Conservation (phyloP, 2,797 vertebrate species). For the Valencia hispanica region DNA sequence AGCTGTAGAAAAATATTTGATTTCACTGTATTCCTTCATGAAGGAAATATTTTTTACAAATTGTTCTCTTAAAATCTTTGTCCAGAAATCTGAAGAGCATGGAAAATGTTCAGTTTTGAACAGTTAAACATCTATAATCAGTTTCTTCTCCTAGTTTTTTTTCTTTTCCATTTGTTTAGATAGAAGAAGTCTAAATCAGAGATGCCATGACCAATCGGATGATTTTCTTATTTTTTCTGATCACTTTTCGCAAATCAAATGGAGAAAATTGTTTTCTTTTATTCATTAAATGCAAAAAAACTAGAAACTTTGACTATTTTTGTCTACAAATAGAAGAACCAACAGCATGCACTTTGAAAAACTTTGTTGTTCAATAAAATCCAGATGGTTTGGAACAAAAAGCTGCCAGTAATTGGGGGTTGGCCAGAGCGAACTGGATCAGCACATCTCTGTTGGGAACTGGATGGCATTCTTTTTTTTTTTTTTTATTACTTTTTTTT, state of each 20-base stretch:
- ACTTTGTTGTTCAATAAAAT: background rate
- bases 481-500: too few relatives aligned
- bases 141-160: background rate
- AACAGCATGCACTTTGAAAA: background rate
- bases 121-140: background rate
- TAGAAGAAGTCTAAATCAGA: background rate
- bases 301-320: background rate
- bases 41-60: background rate
- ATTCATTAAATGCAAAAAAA: background rate
- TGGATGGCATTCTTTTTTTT: background rate
- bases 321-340: background rate
- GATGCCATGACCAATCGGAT: background rate
- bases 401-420: too few relatives aligned
- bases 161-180: background rate
- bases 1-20: background rate
- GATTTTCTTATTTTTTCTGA: background rate
- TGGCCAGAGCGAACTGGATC: background rate
- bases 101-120: background rate
- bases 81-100: background rate
- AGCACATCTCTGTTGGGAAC: background rate
- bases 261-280: background rate
- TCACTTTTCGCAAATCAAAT: background rate
- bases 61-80: background rate
- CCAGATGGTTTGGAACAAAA: background rate
- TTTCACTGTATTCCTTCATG: background rate